Percentiles rank a stretch among this genome's conserved stretches.
Evolutionary conservation across 1,140 invertebrate genomes (phyloP).

Genomic region (Caenorhabditis brenneri): DNA sequence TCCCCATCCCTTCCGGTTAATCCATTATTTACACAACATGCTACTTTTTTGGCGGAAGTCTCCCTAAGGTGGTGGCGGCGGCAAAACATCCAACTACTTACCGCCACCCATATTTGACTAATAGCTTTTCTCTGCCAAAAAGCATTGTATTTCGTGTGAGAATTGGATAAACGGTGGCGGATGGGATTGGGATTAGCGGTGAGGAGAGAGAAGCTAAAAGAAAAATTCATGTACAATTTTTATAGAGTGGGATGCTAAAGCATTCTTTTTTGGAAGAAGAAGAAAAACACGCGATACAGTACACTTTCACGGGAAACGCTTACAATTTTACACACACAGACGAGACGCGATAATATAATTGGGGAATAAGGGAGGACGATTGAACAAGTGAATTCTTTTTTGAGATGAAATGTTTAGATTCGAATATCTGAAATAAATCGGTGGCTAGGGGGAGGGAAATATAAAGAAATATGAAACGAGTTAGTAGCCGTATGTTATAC

Average conservation of each 20-base stretch:
- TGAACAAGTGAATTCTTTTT: not conserved
- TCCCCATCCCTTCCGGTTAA: conserved; percentile 8
- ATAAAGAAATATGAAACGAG: not conserved
- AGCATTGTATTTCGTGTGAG: conserved; percentile 31
- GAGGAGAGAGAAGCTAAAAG: not conserved
- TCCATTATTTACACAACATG: conserved; percentile 2
- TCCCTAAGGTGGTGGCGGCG: not conserved
- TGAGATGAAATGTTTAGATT: not conserved
- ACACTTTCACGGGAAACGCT: not conserved
- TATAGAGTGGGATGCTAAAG: not conserved
- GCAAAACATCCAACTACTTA: not conserved
- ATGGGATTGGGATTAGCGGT: not conserved
- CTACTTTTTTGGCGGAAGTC: conserved; percentile 19
- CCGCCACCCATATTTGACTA: conserved; percentile 19
- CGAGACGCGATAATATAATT: no score
- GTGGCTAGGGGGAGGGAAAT: not conserved
- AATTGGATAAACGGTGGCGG: not conserved
- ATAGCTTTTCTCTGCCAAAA: not conserved
- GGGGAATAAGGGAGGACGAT: not conserved
- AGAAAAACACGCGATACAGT: conserved; percentile 12
- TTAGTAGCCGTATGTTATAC: conserved; percentile 34
- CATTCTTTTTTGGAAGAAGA: not conserved
- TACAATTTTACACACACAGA: not conserved
- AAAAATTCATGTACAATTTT: not conserved
- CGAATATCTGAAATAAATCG: no score